phyloP scores from a whole-genome alignment of 2,888 invertebrate species.

The Cordilura impudica region DNA sequence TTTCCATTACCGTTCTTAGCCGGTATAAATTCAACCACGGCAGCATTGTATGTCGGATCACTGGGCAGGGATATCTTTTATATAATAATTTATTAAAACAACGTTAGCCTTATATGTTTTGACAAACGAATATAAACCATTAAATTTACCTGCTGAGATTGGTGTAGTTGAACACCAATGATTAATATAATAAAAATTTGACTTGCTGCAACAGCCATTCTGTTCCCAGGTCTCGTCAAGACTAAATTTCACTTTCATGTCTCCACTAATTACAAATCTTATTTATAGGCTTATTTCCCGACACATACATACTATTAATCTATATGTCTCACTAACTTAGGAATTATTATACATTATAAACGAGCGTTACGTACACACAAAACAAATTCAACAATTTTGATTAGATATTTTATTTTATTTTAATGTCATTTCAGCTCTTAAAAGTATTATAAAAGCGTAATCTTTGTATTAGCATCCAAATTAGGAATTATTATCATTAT shows the following conservation, averaged over 20 bases:
- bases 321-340: too few species aligned
- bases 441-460: neutral
- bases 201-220: slow-evolving; percentile 3
- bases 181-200: neutral
- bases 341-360: too few species aligned
- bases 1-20: slow-evolving; percentile 65
- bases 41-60: slow-evolving; percentile 80
- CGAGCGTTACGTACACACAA: too few species aligned
- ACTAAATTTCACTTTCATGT: slow-evolving; percentile 8
- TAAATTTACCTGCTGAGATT: slow-evolving; percentile 38
- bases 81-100: too few species aligned
- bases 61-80: slow-evolving; percentile 75
- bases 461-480: neutral
- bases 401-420: too few species aligned
- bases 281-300: neutral
- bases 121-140: neutral
- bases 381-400: too few species aligned
- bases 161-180: neutral
- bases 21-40: slow-evolving; percentile 82
- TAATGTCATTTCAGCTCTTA: neutral
- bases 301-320: too few species aligned
- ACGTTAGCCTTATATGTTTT: neutral
- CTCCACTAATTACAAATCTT: neutral
- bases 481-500: neutral
- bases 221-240: neutral